Percentiles rank a stretch among this genome's conserved stretches.
Evolutionary conservation across 37 sponge, comb jelly and placozoan species (phyloP).

Genomic region (Crambe crambe): DNA sequence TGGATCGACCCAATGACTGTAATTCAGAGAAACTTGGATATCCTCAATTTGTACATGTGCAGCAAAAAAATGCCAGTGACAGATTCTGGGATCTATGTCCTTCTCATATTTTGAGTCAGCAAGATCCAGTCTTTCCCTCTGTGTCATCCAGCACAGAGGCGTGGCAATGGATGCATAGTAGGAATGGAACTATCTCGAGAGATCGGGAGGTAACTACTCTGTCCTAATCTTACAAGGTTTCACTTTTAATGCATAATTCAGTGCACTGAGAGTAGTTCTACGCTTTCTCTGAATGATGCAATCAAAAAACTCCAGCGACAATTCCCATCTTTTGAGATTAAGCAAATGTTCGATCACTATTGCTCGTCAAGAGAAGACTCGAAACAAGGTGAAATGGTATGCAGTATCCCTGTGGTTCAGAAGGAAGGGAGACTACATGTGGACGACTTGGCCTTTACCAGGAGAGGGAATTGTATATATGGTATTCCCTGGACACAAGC

Average conservation of each 20-base stretch:
- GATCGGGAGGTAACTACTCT: too few species aligned
- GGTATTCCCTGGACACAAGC: slow-evolving; percentile 36
- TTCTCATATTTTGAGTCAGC: neutral
- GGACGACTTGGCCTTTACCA: neutral
- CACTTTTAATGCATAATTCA: too few species aligned
- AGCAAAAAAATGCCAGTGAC: neutral
- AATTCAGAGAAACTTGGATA: neutral
- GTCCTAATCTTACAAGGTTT: too few species aligned
- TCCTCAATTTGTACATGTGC: neutral
- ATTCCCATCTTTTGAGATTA: neutral
- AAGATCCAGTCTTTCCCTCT: neutral
- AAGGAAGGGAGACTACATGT: neutral
- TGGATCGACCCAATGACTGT: too few species aligned
- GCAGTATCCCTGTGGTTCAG: neutral
- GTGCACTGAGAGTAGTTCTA: too few species aligned
- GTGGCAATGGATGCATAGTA: too few species aligned
- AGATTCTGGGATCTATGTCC: neutral
- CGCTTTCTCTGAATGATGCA: too few species aligned
- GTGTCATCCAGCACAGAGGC: too few species aligned
- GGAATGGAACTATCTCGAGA: too few species aligned
- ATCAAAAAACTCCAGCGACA: neutral
- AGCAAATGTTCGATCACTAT: neutral
- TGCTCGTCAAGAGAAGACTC: neutral
- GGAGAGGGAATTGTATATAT: neutral
- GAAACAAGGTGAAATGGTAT: neutral